These are phyloP conservation scores for Drymonia ruficornis DNA, from an alignment of 2,888 invertebrate species.

Conservation along the genomic window DNA sequence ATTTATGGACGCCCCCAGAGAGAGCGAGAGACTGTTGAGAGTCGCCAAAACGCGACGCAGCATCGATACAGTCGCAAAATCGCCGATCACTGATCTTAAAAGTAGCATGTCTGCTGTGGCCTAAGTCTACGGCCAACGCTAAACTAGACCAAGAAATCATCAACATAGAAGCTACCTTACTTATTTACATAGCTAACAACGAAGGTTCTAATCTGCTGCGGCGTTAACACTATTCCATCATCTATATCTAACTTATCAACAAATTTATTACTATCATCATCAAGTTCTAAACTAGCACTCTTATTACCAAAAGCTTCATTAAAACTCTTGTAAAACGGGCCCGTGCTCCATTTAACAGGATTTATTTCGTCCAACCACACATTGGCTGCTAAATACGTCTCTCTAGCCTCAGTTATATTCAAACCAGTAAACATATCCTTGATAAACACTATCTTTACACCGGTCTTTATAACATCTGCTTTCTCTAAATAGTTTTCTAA, in stretches of 20 bases:
- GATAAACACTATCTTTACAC: conserved; percentile 81
- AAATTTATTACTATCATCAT: conserved; percentile 21
- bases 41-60: no score
- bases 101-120: no score
- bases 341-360: conserved; percentile 78
- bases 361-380: conserved; percentile 83
- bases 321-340: conserved; percentile 53
- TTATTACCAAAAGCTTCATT: conserved; percentile 52
- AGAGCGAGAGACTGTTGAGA: no score
- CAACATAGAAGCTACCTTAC: no score
- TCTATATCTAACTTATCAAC: conserved; percentile 43
- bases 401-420: conserved; percentile 77
- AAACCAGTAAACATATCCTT: conserved; percentile 85
- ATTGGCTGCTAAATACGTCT: conserved; percentile 89
- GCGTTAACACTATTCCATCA: conserved; percentile 77
- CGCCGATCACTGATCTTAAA: no score
- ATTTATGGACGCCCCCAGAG: no score
- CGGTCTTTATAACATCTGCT: conserved; percentile 82
- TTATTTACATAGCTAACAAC: conserved; percentile 56
- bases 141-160: no score
- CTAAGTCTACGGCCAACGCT: no score
- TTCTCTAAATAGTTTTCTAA: conserved; percentile 91
- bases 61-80: no score
- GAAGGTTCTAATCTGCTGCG: conserved; percentile 91
- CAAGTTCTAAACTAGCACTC: conserved; percentile 30